Conservation (phyloP, 2,888 invertebrate species). For the Laspeyria flexula region DNA sequence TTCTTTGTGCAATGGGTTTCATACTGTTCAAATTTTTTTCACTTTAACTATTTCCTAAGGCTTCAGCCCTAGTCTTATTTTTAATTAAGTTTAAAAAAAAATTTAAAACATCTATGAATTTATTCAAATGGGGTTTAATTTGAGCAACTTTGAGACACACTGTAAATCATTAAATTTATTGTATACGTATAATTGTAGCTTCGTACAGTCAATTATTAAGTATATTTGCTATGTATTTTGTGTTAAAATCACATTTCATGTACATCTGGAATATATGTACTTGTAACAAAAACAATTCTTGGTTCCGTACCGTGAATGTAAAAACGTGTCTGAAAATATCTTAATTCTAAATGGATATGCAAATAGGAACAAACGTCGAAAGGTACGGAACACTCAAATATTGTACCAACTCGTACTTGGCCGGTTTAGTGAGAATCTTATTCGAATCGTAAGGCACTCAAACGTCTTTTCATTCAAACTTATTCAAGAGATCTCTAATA, state of each 20-base stretch:
- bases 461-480: slow-evolving; percentile 45
- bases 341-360: slow-evolving; percentile 44
- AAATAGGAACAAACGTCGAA: slow-evolving; percentile 38
- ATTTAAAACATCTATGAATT: too few relatives aligned
- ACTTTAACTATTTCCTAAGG: too few relatives aligned
- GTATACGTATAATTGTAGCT: too few relatives aligned
- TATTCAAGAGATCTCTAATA: slow-evolving; percentile 45
- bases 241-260: not conserved
- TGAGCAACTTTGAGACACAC: too few relatives aligned
- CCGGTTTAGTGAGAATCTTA: slow-evolving; percentile 35
- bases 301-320: slow-evolving; percentile 27
- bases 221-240: too few relatives aligned
- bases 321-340: slow-evolving; percentile 23
- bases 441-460: slow-evolving; percentile 33
- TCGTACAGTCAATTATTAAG: too few relatives aligned
- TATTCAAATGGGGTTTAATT: too few relatives aligned
- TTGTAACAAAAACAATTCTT: slow-evolving; percentile 33
- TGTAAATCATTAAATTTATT: too few relatives aligned
- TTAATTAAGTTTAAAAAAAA: too few relatives aligned
- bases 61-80: too few relatives aligned
- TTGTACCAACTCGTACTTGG: not conserved
- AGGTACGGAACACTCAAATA: slow-evolving; percentile 27
- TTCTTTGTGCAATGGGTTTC: too few relatives aligned
- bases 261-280: slow-evolving; percentile 33
- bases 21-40: too few relatives aligned